Evolutionary conservation across 2,113 vertebrate species (phyloP), one percentile per base, ranked within the genome.

Genomic region (Eleginops maclovinus): DNA sequence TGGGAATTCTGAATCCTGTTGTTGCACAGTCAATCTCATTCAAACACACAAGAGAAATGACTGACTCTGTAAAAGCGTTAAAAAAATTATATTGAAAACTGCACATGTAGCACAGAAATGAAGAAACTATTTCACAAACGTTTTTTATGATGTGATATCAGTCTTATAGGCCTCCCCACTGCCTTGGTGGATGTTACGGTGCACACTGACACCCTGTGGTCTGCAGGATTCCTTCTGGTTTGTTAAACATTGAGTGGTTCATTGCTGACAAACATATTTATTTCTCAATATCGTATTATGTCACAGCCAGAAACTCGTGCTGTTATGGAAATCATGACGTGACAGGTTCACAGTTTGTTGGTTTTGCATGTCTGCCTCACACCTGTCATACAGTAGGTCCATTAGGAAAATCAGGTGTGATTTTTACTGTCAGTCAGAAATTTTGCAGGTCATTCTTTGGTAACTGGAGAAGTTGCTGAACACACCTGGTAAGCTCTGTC

Each of bases 321-420:
- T 56, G 0, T 55, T 63, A 84, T 60, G 82, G 13, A 88, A 89
- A 88, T 75, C 43, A 49, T 66, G 4, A 28, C 1, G 17, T 21
- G 50, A 5, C 13, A 0, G 36, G 51, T 4, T 44, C 4, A 1
- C 50, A 26, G 24, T 15, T 77, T 88, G 78, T 73, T 80, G 69
- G n/a, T 59, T 75, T 72, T 53, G 49, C 51, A 36, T 9, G n/a
- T 6, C 70, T 43, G 40, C 36, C n/a, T 44, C 1, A 4, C 53
- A 50, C 72, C 82, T 59, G 66, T 36, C 36, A 12, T 0, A 4
- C n/a, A n/a, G n/a, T n/a, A n/a, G 5, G 0, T 46, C 56, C 17
- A 0, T 60, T 64, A 86, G 63, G 81, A 14, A 88, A 92, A 92
- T 87, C 12, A 84, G 55, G 7, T 43, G 19, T 73, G 2, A 8